A percentile compares a stretch with the other conserved stretches of the same genome.
Conservation (phyloP, 2,113 vertebrate genomes). For the Tauraco erythrolophus region DNA sequence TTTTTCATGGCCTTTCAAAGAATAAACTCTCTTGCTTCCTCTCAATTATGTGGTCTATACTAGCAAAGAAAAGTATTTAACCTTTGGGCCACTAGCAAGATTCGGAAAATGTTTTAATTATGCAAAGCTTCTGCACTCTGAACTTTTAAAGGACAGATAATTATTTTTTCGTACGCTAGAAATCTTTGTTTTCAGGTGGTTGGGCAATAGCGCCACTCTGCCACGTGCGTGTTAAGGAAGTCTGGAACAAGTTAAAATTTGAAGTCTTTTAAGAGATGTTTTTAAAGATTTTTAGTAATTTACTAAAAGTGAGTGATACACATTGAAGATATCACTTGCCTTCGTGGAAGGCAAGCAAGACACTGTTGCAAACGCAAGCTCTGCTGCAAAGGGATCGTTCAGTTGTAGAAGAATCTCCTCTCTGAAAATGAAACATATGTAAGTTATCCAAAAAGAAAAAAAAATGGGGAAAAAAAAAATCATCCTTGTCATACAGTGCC, state of each 20-base stretch:
- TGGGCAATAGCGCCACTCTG: constrained; percentile 43
- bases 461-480: too few species aligned
- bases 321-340: background rate
- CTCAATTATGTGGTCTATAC: constrained; percentile 56
- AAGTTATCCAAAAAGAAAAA: background rate
- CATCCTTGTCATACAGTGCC: background rate
- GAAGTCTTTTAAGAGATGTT: background rate
- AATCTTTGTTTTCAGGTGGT: constrained; percentile 66
- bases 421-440: background rate
- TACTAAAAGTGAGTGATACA: constrained; percentile 30
- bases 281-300: constrained; percentile 43
- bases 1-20: constrained; percentile 68
- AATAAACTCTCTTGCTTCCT: constrained; percentile 66
- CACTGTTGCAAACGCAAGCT: background rate
- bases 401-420: background rate
- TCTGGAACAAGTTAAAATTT: constrained; percentile 23
- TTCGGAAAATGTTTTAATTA: constrained; percentile 75
- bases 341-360: background rate
- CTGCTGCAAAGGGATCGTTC: background rate
- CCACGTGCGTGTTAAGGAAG: background rate
- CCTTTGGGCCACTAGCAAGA: constrained; percentile 63
- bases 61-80: constrained; percentile 68
- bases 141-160: constrained; percentile 57
- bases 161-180: constrained; percentile 38
- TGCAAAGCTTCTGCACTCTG: constrained; percentile 60